These are phyloP conservation scores for Thamnaconus septentrionalis DNA, from an alignment of 2,113 vertebrate species.

Conservation along the genomic window DNA sequence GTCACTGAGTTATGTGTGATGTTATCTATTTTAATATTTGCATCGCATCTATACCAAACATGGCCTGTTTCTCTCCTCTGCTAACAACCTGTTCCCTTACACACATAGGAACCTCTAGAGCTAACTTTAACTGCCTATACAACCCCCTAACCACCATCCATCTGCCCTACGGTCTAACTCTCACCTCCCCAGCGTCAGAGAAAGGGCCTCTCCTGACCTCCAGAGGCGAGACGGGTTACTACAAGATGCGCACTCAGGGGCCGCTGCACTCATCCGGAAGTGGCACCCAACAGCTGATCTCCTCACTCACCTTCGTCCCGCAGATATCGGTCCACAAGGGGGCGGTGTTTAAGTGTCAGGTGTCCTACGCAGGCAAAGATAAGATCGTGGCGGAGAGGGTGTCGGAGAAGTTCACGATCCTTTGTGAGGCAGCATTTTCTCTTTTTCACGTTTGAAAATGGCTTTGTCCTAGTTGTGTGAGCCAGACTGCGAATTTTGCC, in stretches of 20 bases:
- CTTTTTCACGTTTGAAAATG: not conserved
- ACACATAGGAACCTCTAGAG: slow-evolving; percentile 43
- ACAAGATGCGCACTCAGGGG: slow-evolving; percentile 72
- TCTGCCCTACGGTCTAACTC: slow-evolving; percentile 66
- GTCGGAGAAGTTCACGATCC: slow-evolving; percentile 74
- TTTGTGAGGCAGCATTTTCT: slow-evolving; percentile 60
- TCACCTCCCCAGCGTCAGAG: slow-evolving; percentile 67
- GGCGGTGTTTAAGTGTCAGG: slow-evolving; percentile 77
- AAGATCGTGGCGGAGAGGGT: slow-evolving; percentile 75
- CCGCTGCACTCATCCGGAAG: slow-evolving; percentile 51
- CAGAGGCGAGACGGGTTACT: slow-evolving; percentile 64
- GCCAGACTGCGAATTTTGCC: slow-evolving; percentile 1
- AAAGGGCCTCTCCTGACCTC: slow-evolving; percentile 68
- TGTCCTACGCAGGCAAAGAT: slow-evolving; percentile 78
- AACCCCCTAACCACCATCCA: slow-evolving; percentile 68
- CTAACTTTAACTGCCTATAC: slow-evolving; percentile 72
- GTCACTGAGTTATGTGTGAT: no score
- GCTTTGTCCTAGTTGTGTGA: not conserved
- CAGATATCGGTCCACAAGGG: slow-evolving; percentile 74
- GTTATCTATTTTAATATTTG: not conserved
- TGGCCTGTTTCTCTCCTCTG: slow-evolving; percentile 27
- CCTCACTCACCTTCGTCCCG: slow-evolving; percentile 77
- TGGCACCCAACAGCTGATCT: slow-evolving; percentile 67
- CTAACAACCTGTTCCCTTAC: slow-evolving; percentile 44
- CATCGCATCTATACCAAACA: not conserved